phyloP scores from a whole-genome alignment of 2,888 invertebrate genomes.

The Phlogophora meticulosa region DNA sequence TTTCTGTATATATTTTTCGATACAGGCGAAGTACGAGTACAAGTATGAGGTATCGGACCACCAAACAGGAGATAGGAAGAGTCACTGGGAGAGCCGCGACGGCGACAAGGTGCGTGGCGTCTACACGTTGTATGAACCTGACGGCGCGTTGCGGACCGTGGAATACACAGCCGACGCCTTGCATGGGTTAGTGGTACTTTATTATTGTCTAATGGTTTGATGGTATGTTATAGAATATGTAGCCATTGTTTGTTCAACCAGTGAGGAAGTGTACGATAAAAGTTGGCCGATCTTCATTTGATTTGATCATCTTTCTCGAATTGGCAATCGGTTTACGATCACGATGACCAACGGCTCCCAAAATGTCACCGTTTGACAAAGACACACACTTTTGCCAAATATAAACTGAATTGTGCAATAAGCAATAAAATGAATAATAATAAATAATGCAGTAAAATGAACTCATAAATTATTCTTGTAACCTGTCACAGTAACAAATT shows the following conservation, averaged over 20 bases:
- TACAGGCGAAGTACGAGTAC: constrained; percentile 88
- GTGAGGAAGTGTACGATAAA: neutral
- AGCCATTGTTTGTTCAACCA: neutral
- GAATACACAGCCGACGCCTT: constrained; percentile 88
- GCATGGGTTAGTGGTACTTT: constrained; percentile 77
- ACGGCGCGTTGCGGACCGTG: constrained; percentile 88
- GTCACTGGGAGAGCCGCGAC: constrained; percentile 88
- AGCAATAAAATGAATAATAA: neutral
- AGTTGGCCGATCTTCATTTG: neutral
- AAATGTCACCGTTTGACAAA: too few species aligned
- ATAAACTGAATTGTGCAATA: neutral
- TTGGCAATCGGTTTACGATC: too few species aligned
- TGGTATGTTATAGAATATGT: neutral
- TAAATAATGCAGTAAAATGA: neutral
- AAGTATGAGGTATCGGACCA: constrained; percentile 90
- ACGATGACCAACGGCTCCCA: too few species aligned
- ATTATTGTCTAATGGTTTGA: neutral
- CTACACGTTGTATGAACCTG: constrained; percentile 88
- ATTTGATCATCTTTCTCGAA: too few species aligned
- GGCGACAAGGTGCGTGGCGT: constrained; percentile 88
- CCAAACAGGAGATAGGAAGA: constrained; percentile 89
- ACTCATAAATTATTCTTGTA: constrained; percentile 16
- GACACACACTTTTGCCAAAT: constrained; percentile 12
- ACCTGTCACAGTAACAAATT: constrained; percentile 25
- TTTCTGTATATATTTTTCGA: neutral